These are phyloP conservation scores for Ginglymostoma cirratum DNA, from an alignment of 2,113 vertebrate species.

Conservation along the genomic window DNA sequence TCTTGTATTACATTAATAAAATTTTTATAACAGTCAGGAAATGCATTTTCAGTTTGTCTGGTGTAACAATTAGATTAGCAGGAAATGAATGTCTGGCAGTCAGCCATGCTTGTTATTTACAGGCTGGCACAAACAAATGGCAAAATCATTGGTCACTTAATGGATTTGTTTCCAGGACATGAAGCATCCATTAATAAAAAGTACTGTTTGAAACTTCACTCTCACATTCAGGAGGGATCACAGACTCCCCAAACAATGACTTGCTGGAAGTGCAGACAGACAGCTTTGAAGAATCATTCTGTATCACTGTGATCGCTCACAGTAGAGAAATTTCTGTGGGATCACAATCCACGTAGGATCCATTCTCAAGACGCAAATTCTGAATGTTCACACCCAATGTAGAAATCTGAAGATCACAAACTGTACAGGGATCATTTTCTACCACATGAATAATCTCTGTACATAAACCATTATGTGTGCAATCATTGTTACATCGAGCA, in stretches of 20 bases:
- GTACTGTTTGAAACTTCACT: slow-evolving; percentile 14
- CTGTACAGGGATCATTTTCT: not conserved
- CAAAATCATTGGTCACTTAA: slow-evolving; percentile 34
- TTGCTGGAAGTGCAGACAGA: not conserved
- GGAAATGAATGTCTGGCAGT: slow-evolving; percentile 61
- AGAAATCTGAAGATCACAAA: not conserved
- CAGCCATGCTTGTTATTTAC: slow-evolving; percentile 53
- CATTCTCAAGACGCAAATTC: not conserved
- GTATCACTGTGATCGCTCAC: not conserved
- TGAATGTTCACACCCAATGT: not conserved
- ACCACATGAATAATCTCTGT: not conserved
- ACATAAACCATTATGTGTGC: not conserved
- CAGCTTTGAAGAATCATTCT: not conserved
- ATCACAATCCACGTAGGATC: not conserved
- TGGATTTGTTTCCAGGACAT: slow-evolving; percentile 34
- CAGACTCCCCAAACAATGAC: not conserved
- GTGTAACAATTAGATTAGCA: slow-evolving; percentile 63
- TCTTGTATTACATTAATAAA: slow-evolving; percentile 65
- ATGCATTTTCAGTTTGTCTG: slow-evolving; percentile 67
- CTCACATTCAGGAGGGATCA: not conserved
- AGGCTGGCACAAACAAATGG: slow-evolving; percentile 42
- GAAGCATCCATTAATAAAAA: slow-evolving; percentile 36
- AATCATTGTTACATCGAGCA: not conserved
- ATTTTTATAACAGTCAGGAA: slow-evolving; percentile 65
- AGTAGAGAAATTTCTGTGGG: not conserved